Evolutionary conservation across 2,797 vertebrate species (phyloP), one percentile per base, ranked within the genome.

Genomic region (Chaunax sp.): DNA sequence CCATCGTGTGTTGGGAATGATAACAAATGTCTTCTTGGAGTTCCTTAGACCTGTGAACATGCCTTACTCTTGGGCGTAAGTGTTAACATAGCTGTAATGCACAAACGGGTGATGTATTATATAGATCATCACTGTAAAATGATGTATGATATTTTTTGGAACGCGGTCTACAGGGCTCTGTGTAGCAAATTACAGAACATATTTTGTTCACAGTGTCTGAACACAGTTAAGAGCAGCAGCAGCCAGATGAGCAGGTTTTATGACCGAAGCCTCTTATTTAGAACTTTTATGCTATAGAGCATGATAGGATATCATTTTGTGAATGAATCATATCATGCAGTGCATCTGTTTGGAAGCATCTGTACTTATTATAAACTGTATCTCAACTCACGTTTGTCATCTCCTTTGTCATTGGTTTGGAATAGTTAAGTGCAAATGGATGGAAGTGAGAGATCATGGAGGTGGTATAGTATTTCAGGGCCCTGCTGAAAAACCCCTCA

Each of bases 1-100:
- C 69, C 35, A 20, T 72, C 47, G 26, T 43, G 64, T 45, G 64
- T 51, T 49, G 20, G 33, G 47, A 75, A 60, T 54, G 63, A 70
- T 59, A 38, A 60, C 61, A 43, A 26, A 49, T 52, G 69, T 64
- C 6, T 44, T 43, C 33, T 47, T 13, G 63, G 33, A 43, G 54
- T 61, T 57, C 3, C 19, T 35, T 46, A 9, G 23, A 46, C 45
- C 58, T 64, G 47, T 22, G 63, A 60, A 52, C 38, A 20, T 47
- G 58, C 45, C 5, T 72, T 20, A 13, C 26, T 60, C 22, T 35
- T 37, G 35, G 51, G 64, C 38, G 64, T 38, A 3, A 57, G 12
- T 13, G n/a, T 53, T 25, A 35, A 4, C 2, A 5, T 53, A 37
- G 9, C 18, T 58, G 12, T 49, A n/a, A 45, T 63, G 40, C 62